These are phyloP conservation scores for Platycnemis pennipes DNA, from an alignment of 2,888 invertebrate genomes.

Conservation along the genomic window DNA sequence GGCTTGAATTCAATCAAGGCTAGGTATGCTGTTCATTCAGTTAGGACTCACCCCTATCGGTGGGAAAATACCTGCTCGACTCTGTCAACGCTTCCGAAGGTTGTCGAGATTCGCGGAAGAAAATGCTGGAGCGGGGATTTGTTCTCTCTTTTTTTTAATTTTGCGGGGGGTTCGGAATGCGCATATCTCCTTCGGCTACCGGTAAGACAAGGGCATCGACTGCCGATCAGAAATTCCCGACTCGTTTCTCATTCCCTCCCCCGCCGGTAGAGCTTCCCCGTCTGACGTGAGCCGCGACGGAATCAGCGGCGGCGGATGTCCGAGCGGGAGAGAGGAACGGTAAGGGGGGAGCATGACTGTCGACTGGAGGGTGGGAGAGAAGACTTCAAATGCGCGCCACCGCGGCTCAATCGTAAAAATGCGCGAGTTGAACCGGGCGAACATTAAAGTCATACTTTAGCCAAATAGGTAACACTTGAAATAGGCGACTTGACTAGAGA, in stretches of 20 bases:
- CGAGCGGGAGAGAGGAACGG: background rate
- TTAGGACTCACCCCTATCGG: no score
- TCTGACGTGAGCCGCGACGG: background rate
- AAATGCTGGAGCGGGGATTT: background rate
- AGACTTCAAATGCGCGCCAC: no score
- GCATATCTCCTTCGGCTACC: background rate
- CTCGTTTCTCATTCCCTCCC: background rate
- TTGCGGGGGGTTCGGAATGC: background rate
- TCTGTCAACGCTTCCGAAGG: no score
- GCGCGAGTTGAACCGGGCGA: no score
- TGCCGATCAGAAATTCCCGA: background rate
- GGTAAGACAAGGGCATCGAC: background rate
- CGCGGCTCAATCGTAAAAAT: no score
- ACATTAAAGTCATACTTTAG: no score
- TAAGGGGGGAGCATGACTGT: background rate
- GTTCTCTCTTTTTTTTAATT: background rate
- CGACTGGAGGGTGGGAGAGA: background rate
- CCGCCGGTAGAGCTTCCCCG: background rate
- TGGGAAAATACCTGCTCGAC: no score
- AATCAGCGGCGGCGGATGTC: conserved; percentile 10
- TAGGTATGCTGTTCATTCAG: no score
- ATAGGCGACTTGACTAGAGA: no score
- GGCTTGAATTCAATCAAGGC: no score
- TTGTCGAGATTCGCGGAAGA: background rate
- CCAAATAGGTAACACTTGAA: no score